These are phyloP conservation scores for Phthorimaea operculella DNA, from an alignment of 1,140 invertebrate genomes.

Conservation along the genomic window DNA sequence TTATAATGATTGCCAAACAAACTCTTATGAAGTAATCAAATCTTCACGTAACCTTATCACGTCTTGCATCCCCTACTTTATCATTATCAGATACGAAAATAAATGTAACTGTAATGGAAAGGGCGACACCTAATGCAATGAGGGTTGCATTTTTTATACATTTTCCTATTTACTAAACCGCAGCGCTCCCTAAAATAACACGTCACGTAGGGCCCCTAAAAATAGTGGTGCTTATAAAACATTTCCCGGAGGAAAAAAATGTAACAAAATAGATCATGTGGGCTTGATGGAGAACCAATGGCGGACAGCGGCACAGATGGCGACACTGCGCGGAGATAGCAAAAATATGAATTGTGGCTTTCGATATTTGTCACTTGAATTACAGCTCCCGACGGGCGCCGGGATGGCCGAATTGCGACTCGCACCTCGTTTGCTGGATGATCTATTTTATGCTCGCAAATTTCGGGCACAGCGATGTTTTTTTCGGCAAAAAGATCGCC, in stretches of 20 bases:
- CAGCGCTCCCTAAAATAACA: conserved; percentile 35
- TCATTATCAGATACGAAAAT: neutral
- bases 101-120: neutral
- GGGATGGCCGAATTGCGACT: conserved; percentile 35
- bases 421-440: conserved; percentile 55
- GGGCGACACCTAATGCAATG: conserved; percentile 7
- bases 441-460: conserved; percentile 43
- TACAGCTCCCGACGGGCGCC: conserved; percentile 58
- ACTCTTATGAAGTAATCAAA: neutral
- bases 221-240: conserved; percentile 55
- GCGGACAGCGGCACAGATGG: conserved; percentile 60
- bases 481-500: no score
- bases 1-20: neutral
- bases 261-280: conserved; percentile 65
- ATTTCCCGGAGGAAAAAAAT: conserved; percentile 59
- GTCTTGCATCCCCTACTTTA: no score
- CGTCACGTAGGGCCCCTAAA: conserved; percentile 54
- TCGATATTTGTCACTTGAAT: conserved; percentile 70
- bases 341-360: conserved; percentile 66
- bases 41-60: no score
- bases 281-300: conserved; percentile 64
- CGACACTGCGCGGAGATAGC: conserved; percentile 60
- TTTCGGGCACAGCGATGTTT: conserved; percentile 17
- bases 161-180: conserved; percentile 25
- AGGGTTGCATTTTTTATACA: conserved; percentile 31